Conservation (phyloP, 2,113 vertebrate species). For the Alethe castanea region DNA sequence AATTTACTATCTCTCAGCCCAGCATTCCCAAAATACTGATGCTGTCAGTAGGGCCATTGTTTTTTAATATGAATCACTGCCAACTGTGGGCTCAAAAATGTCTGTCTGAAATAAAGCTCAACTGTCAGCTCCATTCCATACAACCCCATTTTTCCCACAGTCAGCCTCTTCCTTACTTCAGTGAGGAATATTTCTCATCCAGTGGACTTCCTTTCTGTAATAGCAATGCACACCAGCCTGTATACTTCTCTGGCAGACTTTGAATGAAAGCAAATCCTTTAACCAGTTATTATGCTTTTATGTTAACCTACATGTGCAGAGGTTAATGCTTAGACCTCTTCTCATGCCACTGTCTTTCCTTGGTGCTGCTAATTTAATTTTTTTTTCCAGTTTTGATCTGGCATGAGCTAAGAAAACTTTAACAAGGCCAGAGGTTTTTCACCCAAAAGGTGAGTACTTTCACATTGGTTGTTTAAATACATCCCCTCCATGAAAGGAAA, state of each 20-base stretch:
- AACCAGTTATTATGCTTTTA: not conserved
- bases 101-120: slow-evolving; percentile 24
- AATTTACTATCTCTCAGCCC: not conserved
- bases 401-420: not conserved
- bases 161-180: not conserved
- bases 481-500: not conserved
- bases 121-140: not conserved
- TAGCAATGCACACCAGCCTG: not conserved
- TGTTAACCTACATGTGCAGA: not conserved
- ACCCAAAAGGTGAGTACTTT: slow-evolving; percentile 27
- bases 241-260: not conserved
- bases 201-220: not conserved
- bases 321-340: not conserved
- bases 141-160: not conserved
- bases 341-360: not conserved
- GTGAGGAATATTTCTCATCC: not conserved
- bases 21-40: not conserved
- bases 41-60: slow-evolving; percentile 36
- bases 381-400: slow-evolving; percentile 9
- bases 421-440: not conserved
- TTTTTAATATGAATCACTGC: not conserved
- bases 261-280: not conserved
- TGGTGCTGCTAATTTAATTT: not conserved
- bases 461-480: not conserved
- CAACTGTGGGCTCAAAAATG: slow-evolving; percentile 1